Conservation (phyloP, 2,797 vertebrate species). For the Eulemur rubriventer region DNA sequence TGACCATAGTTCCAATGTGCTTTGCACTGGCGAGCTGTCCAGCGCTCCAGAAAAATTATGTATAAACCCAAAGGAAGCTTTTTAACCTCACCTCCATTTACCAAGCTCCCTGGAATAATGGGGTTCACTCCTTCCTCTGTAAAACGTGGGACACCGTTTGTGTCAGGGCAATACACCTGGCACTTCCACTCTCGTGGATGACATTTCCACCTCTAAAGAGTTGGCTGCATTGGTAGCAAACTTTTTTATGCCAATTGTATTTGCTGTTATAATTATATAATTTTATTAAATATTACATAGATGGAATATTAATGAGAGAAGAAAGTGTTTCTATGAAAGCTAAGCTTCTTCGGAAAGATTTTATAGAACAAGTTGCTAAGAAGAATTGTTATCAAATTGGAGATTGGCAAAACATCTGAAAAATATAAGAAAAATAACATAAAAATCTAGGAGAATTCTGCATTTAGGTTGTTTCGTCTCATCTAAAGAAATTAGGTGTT, state of each 20-base stretch:
- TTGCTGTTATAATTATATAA: conserved; percentile 24
- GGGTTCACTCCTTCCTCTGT: neutral
- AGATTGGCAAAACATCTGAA: neutral
- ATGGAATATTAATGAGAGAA: neutral
- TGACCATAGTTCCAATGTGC: neutral
- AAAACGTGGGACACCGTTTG: neutral
- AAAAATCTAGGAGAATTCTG: neutral
- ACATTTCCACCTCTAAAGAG: neutral
- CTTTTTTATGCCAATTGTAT: neutral
- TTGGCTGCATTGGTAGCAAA: neutral
- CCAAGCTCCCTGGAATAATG: neutral
- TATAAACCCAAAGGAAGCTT: neutral
- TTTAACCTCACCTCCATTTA: neutral
- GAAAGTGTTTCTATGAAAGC: conserved; percentile 6
- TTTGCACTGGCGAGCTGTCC: neutral
- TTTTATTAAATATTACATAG: conserved; percentile 5
- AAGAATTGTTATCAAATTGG: conserved; percentile 29
- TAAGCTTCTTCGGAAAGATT: conserved; percentile 53
- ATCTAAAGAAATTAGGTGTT: conserved; percentile 29
- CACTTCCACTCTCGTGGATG: neutral
- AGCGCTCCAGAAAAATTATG: neutral
- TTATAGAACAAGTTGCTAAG: neutral
- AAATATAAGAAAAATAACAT: neutral
- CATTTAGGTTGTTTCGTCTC: conserved; percentile 16
- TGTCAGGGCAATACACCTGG: too few relatives aligned